These are phyloP conservation scores for Mactra quadrangularis DNA, from an alignment of 1,140 invertebrate genomes.

Conservation along the genomic window DNA sequence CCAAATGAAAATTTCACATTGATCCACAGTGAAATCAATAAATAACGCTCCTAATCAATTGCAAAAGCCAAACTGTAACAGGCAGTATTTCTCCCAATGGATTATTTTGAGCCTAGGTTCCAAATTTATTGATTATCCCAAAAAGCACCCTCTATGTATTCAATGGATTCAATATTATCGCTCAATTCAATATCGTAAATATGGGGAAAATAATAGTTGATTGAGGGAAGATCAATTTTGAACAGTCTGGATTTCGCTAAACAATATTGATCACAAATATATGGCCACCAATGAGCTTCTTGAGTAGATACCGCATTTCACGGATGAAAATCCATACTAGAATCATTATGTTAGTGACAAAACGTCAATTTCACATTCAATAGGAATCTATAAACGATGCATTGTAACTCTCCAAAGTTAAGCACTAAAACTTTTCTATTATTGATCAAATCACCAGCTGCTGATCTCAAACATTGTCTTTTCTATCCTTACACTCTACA, in stretches of 20 bases:
- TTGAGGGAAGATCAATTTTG: conserved; percentile 53
- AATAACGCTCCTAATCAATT: conserved; percentile 46
- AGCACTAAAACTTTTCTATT: conserved; percentile 53
- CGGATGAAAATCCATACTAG: conserved; percentile 58
- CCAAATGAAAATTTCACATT: conserved; percentile 20
- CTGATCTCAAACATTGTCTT: conserved; percentile 50
- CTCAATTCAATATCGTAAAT: background rate
- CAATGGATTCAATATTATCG: background rate
- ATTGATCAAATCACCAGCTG: conserved; percentile 55
- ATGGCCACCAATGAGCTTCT: conserved; percentile 15
- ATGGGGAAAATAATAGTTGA: background rate
- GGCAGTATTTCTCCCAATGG: conserved; percentile 16
- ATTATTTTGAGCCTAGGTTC: conserved; percentile 28
- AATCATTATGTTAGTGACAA: conserved; percentile 48
- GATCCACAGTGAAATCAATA: conserved; percentile 31
- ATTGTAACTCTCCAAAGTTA: conserved; percentile 43
- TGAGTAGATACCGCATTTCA: conserved; percentile 42
- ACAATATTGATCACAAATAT: conserved; percentile 34
- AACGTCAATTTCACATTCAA: conserved; percentile 56
- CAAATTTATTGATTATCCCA: conserved; percentile 57
- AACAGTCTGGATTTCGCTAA: conserved; percentile 28
- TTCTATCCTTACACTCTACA: too few species aligned
- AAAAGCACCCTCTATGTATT: background rate
- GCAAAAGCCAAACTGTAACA: conserved; percentile 7
- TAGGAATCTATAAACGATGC: conserved; percentile 55